Base-by-base conservation (phyloP, 2,888 invertebrate genomes). In the Amphimallon solstitiale region DNA sequence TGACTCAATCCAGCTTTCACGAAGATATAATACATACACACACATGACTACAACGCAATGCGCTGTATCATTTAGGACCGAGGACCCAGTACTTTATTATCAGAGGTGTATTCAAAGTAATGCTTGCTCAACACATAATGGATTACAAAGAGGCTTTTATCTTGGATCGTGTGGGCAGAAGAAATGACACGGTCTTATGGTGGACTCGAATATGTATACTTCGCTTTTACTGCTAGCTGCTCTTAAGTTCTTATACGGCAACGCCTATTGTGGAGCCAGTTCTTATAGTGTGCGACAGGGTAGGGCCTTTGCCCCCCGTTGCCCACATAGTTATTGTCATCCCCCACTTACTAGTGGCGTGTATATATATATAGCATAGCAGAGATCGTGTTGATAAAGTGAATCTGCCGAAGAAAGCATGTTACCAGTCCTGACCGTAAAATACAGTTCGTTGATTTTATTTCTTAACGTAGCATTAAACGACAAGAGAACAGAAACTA, bases 241-340 rank as follows among this genome's bases (percentile, higher is more conserved):
- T 46, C 59, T 34, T 69, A 67, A 63, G 68, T 65, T 65, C 69
- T 65, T 70, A 72, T 72, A 70, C 62, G 72, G 70, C 40, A 68
- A 69, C 66, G 69, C 68, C 71, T 66, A 68, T 71, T 70, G 71
- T 71, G 37, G 68, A 68, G 61, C 70, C 70, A 68, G 68, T 70
- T 68, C 46, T 52, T 65, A 65, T 56, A 34, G 56, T 43, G 68
- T 67, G 66, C 66, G 68, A 63, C 63, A 68, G 66, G 66, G 62
- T 70, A 69, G 68, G 69, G 68, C 63, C 66, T 60, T 68, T 70
- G 68, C 66, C 63, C 67, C 66, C 68, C 62, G 19, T 38, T 63
- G 51, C 67, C 67, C 67, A 67, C 67, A 40, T 64, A 64, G 29
- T 59, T 54, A 64, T 67, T 67, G 67, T 67, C 67, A 63, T 63